Evolutionary conservation across 2,888 invertebrate species (phyloP), one percentile per base, ranked within the genome.

Genomic region (Petrolisthes manimaculis): DNA sequence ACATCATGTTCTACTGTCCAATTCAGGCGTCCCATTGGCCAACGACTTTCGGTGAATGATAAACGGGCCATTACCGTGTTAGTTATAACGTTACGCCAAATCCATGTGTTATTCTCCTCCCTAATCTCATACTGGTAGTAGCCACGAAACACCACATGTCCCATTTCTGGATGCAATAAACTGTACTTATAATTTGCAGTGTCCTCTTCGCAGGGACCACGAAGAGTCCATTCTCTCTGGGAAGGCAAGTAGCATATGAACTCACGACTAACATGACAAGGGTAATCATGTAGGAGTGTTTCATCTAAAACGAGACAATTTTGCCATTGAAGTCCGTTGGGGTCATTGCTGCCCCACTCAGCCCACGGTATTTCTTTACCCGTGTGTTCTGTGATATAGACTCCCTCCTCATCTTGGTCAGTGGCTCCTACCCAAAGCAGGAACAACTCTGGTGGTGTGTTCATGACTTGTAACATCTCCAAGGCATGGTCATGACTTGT

Each of bases 141-240:
- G 53, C 87, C 87, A n/a, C 87, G 77, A 71, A 87, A 87, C 9
- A 83, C 78, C 51, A 87, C 21, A 37, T 54, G 5, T 37, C 83
- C 71, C 55, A 71, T 67, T 4, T 67, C 87, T 21, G 83, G 83
- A 55, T 87, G 87, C 53, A 71, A 14, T 6, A 87, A 83, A 67
- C 87, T 83, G 71, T 74, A 87, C 79, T 87, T 87, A 79, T 87
- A 87, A 79, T 87, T 87, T 69, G 87, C 87, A 0, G 83, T 87
- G 87, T 87, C 87, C 79, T 87, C 87, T 56, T 87, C 87, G 51
- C 87, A 87, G 18, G 87, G 87, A 12, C 87, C 87, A 67, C 79
- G 55, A 18, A 87, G 83, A 24, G 83, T 87, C 87, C 87, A 87
- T 77, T 87, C 83, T 51, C 24, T 6, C n/a, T 87, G 87, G 18